Evolutionary conservation across 2,113 vertebrate genomes (phyloP).

Genomic region (Thalassarche chlororhynchos): DNA sequence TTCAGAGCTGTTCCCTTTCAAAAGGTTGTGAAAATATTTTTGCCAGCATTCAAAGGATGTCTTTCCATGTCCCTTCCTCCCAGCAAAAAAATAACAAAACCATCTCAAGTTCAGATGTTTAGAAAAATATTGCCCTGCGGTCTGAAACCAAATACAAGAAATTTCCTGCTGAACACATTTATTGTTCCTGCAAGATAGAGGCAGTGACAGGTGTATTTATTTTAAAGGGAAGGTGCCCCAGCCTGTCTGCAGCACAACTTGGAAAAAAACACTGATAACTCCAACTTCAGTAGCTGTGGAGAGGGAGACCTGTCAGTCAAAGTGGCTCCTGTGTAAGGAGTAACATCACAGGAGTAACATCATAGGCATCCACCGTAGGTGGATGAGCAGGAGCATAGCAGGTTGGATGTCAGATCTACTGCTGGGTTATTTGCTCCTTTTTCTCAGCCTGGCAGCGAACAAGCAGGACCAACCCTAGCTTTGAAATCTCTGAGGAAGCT

Average conservation of each 20-base stretch:
- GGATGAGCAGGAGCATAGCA: not conserved
- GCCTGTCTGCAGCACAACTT: not conserved
- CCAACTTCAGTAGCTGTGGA: not conserved
- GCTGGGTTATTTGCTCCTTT: not conserved
- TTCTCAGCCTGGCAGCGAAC: not conserved
- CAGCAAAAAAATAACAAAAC: not conserved
- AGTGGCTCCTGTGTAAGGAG: not conserved
- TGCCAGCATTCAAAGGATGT: not conserved
- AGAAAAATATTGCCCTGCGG: conserved; percentile 24
- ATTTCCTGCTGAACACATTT: conserved; percentile 5
- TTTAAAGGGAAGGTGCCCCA: not conserved
- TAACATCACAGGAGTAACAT: not conserved
- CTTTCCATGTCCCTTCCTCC: not conserved
- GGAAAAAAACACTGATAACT: not conserved
- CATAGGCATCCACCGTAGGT: not conserved
- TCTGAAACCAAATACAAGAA: conserved; percentile 10
- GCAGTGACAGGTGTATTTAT: conserved; percentile 9
- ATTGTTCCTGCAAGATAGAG: not conserved
- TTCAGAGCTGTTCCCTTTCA: not conserved
- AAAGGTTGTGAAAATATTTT: conserved; percentile 41
- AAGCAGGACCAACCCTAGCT: not conserved
- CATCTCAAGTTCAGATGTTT: conserved; percentile 4
- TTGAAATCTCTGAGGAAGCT: not conserved
- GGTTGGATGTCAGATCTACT: not conserved
- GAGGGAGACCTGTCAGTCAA: not conserved